phyloP scores from a whole-genome alignment of 2,888 invertebrate genomes.

The Linnaemya tessellans region DNA sequence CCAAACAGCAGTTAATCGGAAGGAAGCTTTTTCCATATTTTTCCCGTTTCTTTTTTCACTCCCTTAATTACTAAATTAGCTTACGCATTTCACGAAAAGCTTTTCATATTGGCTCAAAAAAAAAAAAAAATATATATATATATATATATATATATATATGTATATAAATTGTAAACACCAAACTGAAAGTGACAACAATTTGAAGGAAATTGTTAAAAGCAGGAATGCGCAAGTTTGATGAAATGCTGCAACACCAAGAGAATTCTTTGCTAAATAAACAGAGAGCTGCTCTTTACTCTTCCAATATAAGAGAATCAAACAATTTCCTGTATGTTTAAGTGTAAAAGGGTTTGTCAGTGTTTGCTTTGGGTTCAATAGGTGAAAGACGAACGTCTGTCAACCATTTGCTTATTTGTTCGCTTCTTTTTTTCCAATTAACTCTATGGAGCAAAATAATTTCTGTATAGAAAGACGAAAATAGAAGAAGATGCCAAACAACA shows the following conservation, averaged over 20 bases:
- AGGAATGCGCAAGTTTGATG: constrained; percentile 47
- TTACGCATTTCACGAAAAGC: constrained; percentile 47
- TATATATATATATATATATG: neutral
- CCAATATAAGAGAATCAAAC: constrained; percentile 45
- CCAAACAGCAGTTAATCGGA: constrained; percentile 49
- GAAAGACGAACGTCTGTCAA: constrained; percentile 26
- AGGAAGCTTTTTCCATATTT: constrained; percentile 56
- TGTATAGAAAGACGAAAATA: constrained; percentile 20
- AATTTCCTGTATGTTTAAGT: constrained; percentile 30
- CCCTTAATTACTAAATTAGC: constrained; percentile 33
- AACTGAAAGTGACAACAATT: constrained; percentile 48
- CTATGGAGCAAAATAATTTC: constrained; percentile 54
- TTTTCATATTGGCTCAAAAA: neutral
- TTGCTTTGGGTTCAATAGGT: neutral
- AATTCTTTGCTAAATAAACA: neutral
- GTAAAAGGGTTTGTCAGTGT: constrained; percentile 26
- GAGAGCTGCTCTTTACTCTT: constrained; percentile 18
- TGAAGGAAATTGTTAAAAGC: constrained; percentile 1
- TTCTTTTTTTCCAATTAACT: constrained; percentile 59
- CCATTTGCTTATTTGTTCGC: constrained; percentile 16
- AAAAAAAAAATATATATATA: no score
- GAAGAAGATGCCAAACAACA: constrained; percentile 12
- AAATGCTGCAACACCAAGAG: constrained; percentile 45
- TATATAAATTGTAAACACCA: neutral
- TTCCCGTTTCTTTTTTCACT: neutral